Base-by-base conservation (phyloP, 1,140 invertebrate species). In the Teleogryllus occipitalis region DNA sequence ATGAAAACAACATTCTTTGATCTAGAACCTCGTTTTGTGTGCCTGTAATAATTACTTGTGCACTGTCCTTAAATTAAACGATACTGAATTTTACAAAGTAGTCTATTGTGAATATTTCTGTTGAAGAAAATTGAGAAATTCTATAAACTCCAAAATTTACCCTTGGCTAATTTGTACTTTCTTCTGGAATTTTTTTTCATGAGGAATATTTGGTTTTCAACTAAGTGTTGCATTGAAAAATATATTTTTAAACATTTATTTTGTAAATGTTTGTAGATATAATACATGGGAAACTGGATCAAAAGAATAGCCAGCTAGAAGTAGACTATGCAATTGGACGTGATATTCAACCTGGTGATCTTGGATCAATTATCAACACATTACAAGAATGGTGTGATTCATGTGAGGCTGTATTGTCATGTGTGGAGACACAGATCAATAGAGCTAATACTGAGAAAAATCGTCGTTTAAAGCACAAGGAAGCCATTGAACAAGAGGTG, bases 211-310 rank as follows among this genome's bases (percentile, higher is more conserved):
- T 39, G 1, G 27, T 39, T 39, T 39, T 39, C 27, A 39, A 39
- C 27, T n/a, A 39, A 39, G 27, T 1, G 27, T 39, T 39, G 27
- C 5, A 5, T 39, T 39, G 1, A 1, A 39, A 39, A 5, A 39
- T 39, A 5, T 39, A 5, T 39, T 39, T 2, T 39, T 39, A 39
- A 39, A 39, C 27, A 65, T 65, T 10, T 65, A 65, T 65, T 65
- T 49, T 77, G n/a, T 75, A 48, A 8, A 75, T 74, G 27, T 82
- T 81, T 88, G 39, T 88, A 90, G 97, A 98, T 86, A 96, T 99
- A 83, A 97, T 99, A 80, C 94, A 96, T 83, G 97, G 97, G 0
- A 98, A 98, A 88, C 86, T 99, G 79, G 97, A 99, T 87, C 97
- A 98, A 86, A 95, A 96, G 84, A 96, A 96, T 86, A 93, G 93